Evolutionary conservation across 2,113 vertebrate genomes (phyloP).

Genomic region (Pachypanchax playfairii): DNA sequence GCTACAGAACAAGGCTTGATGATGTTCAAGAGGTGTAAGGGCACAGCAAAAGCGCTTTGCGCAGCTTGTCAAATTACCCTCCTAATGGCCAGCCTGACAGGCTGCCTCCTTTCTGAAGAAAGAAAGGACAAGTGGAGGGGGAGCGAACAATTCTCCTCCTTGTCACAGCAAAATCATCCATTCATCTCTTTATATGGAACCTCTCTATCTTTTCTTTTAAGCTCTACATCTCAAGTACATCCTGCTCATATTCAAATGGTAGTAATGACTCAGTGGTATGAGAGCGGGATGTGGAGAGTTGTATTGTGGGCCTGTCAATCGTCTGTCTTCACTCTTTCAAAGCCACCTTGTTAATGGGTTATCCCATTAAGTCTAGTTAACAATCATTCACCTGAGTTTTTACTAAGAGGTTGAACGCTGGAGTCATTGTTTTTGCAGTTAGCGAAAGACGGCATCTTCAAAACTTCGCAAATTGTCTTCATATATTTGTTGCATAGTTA

Average conservation of each 20-base stretch:
- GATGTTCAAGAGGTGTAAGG: slow-evolving; percentile 68
- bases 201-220: slow-evolving; percentile 58
- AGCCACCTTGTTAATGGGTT: slow-evolving; percentile 49
- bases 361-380: slow-evolving; percentile 63
- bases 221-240: slow-evolving; percentile 52
- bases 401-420: slow-evolving; percentile 42
- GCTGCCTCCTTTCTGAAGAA: slow-evolving; percentile 51
- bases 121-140: slow-evolving; percentile 66
- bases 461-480: slow-evolving; percentile 28
- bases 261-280: slow-evolving; percentile 58
- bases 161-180: slow-evolving; percentile 70
- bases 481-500: neutral
- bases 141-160: slow-evolving; percentile 58
- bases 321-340: slow-evolving; percentile 51
- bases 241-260: slow-evolving; percentile 61
- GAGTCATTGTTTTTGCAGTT: slow-evolving; percentile 44
- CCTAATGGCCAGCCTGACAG: slow-evolving; percentile 75
- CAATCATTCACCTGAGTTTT: slow-evolving; percentile 53
- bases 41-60: slow-evolving; percentile 59
- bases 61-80: slow-evolving; percentile 74
- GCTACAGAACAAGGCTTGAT: slow-evolving; percentile 50
- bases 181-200: slow-evolving; percentile 52
- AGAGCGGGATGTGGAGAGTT: slow-evolving; percentile 28
- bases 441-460: slow-evolving; percentile 38
- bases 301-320: slow-evolving; percentile 71